Evolutionary conservation across 2,797 vertebrate species (phyloP), one percentile per base, ranked within the genome.

Genomic region (Acanthopagrus latus): DNA sequence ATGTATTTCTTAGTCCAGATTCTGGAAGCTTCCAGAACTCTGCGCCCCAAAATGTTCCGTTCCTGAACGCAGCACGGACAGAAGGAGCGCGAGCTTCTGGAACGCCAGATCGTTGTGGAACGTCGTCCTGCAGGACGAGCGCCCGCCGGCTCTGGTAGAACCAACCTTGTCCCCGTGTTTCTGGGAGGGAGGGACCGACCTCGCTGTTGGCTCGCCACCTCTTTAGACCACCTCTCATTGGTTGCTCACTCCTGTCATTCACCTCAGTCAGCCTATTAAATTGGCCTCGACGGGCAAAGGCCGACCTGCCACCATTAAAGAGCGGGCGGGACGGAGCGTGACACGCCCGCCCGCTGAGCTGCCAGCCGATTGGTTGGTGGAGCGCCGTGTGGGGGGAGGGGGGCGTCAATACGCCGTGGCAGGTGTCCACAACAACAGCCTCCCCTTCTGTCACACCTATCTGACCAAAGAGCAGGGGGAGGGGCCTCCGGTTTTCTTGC

Each of bases 381-480:
- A 76, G 51, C 67, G 23, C 18, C 3, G 3, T 33, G 17, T 10
- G 29, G 33, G 17, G 38, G 7, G n/a, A 38, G 46, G 41, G 55
- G 54, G 9, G 27, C 29, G 66, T 66, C 75, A 64, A 7, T 38
- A 56, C 64, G 46, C 44, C 1, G 52, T 75, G 76, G 80, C 83
- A 82, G 80, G 71, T 86, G 79, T 84, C 74, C 56, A 66, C 0
- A 16, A 73, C 20, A 64, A 74, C 66, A 60, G 17, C 74, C 79
- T 83, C 86, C 83, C 68, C 68, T 59, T 76, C 78, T 62, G 55
- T 84, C 65, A 71, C 64, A 84, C 69, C 43, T 48, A 48, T 84
- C 75, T 85, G 80, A 88, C 84, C 84, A 89, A 86, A 89, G 84
- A 84, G 75, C 48, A 18, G 38, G 71, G 74, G 81, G 80, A n/a